Conservation (phyloP, 2,888 invertebrate species). For the Clanis bilineata region DNA sequence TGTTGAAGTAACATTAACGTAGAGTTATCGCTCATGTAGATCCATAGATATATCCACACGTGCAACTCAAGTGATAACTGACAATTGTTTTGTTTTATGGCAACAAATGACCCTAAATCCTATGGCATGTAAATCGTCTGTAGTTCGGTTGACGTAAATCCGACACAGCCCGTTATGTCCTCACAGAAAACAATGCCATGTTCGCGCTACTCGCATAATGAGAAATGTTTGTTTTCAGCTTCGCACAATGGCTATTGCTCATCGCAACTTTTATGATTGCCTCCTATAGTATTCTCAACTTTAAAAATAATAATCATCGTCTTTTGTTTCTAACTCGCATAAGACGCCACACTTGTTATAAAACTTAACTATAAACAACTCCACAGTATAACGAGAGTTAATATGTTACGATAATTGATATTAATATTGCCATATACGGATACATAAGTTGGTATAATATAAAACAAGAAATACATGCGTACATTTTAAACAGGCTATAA, state of each 20-base stretch:
- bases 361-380: neutral
- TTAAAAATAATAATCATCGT: conserved; percentile 48
- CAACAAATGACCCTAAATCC: conserved; percentile 35
- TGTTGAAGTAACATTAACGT: neutral
- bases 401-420: neutral
- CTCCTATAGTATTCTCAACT: conserved; percentile 37
- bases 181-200: conserved; percentile 70
- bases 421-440: neutral
- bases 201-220: conserved; percentile 75
- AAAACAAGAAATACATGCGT: conserved; percentile 23
- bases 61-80: no score
- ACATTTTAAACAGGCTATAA: conserved; percentile 47
- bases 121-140: conserved; percentile 50
- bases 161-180: conserved; percentile 77
- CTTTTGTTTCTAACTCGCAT: conserved; percentile 19
- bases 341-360: conserved; percentile 19
- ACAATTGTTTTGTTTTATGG: conserved; percentile 21
- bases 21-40: neutral
- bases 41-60: neutral
- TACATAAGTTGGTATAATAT: neutral
- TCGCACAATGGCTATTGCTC: conserved; percentile 69
- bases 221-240: conserved; percentile 78
- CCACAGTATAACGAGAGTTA: neutral
- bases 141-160: conserved; percentile 68
- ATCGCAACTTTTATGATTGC: conserved; percentile 14